A percentile compares a stretch with the other conserved stretches of the same genome.
These are phyloP conservation scores for Falcunculus frontatus DNA, from an alignment of 2,113 vertebrate species.

Conservation along the genomic window DNA sequence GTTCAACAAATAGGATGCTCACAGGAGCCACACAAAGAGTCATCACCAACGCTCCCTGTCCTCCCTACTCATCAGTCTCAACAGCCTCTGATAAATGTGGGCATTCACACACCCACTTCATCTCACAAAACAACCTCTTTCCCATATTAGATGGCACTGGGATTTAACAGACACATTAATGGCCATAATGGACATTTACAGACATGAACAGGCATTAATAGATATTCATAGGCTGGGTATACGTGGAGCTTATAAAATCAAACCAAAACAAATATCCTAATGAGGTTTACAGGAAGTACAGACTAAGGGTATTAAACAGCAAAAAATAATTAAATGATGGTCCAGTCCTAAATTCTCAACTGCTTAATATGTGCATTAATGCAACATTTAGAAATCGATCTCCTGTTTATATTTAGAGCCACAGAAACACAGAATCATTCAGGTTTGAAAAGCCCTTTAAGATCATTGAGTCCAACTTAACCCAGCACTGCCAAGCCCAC, in stretches of 20 bases:
- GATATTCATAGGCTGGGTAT: not conserved
- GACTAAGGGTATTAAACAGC: not conserved
- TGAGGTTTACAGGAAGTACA: not conserved
- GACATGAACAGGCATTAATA: fast-evolving
- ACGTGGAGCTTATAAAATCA: not conserved
- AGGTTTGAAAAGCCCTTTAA: not conserved
- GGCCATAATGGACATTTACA: not conserved
- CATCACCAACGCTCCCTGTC: not conserved
- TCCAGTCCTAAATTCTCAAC: not conserved
- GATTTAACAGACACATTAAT: not conserved
- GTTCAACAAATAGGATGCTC: not conserved
- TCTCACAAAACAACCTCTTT: not conserved
- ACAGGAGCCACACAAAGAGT: not conserved
- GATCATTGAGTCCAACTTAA: not conserved
- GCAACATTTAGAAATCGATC: not conserved
- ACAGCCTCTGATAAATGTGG: not conserved
- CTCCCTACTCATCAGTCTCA: not conserved
- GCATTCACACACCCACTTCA: not conserved
- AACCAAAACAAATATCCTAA: not conserved
- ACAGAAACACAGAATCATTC: not conserved
- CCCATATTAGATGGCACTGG: not conserved
- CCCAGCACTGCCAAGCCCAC: not conserved
- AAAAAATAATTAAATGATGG: not conserved
- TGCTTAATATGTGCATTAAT: not conserved
- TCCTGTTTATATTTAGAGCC: not conserved